These are phyloP conservation scores for Poeciliopsis turrubarensis DNA, from an alignment of 2,113 vertebrate species.

Conservation along the genomic window DNA sequence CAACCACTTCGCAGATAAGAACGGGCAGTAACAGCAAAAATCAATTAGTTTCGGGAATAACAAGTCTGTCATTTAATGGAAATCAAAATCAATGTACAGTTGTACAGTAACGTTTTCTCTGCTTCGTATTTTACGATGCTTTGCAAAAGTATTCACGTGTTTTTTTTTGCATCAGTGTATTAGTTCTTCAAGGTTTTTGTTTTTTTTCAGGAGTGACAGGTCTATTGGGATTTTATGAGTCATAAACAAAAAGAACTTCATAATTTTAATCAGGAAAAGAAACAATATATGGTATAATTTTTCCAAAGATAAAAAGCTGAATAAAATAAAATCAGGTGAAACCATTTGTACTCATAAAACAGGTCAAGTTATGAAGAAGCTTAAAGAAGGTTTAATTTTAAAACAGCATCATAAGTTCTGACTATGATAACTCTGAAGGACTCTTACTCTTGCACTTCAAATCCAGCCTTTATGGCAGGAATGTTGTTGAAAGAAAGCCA, in stretches of 20 bases:
- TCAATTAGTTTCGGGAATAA: conserved; percentile 36
- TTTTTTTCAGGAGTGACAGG: too few species aligned
- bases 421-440: background rate
- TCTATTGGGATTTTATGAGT: background rate
- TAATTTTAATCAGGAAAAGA: background rate
- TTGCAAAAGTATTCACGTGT: background rate
- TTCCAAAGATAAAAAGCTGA: too few species aligned
- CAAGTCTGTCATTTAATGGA: conserved; percentile 3
- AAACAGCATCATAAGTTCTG: too few species aligned
- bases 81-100: background rate
- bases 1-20: conserved; percentile 74
- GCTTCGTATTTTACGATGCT: background rate
- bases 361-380: background rate
- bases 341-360: background rate
- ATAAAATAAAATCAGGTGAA: too few species aligned
- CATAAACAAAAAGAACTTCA: background rate
- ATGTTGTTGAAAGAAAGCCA: background rate
- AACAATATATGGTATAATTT: too few species aligned
- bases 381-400: background rate
- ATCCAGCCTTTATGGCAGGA: background rate
- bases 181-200: too few species aligned
- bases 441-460: background rate
- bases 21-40: conserved; percentile 45
- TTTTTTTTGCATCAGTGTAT: background rate
- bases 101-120: background rate